Base-by-base conservation (phyloP, 2,113 vertebrate genomes). In the Emydocephalus ijimae region DNA sequence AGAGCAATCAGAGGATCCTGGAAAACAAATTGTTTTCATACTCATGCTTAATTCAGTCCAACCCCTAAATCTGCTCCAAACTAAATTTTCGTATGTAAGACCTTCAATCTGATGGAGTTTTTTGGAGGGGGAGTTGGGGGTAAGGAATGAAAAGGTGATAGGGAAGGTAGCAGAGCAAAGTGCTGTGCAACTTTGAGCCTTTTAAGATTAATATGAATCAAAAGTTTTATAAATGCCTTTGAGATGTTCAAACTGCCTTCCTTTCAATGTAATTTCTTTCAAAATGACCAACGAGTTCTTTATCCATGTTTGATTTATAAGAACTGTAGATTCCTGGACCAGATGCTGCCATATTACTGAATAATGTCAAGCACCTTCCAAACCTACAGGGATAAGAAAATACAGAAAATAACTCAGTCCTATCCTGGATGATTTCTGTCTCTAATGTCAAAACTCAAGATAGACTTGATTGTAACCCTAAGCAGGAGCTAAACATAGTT, bases 401-500 rank as follows among this genome's bases (percentile, higher is more conserved):
- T 14, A 21, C 26, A 57, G 92, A 39, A 87, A 86, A 48, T 54
- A 43, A 34, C 74, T 54, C 74, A 90, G 74, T n/a, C 56, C 88
- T 3, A 18, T 43, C 69, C 57, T 45, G 23, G 54, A 94, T 39
- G 55, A 23, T 5, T 94, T 4, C 29, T 48, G 81, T 52, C 0
- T 0, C 69, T 89, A 55, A 92, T 91, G 92, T 54, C 56, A 94
- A 69, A 96, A 86, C 50, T 14, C 93, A 96, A 91, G 94, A 61
- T 1, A 87, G 93, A 11, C 92, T 94, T 23, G 92, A 93, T 92
- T 0, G 0, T 85, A 39, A 91, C 91, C 21, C 14, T 91, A 6
- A 93, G 87, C 88, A 91, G 89, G 92, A 95, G 96, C 94, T 95
- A 95, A 95, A 95, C 95, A 91, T 89, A 95, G 95, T 96, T 97